Evolutionary conservation across 1,140 invertebrate species (phyloP), one percentile per base, ranked within the genome.

Genomic region (Uloborus diversus): DNA sequence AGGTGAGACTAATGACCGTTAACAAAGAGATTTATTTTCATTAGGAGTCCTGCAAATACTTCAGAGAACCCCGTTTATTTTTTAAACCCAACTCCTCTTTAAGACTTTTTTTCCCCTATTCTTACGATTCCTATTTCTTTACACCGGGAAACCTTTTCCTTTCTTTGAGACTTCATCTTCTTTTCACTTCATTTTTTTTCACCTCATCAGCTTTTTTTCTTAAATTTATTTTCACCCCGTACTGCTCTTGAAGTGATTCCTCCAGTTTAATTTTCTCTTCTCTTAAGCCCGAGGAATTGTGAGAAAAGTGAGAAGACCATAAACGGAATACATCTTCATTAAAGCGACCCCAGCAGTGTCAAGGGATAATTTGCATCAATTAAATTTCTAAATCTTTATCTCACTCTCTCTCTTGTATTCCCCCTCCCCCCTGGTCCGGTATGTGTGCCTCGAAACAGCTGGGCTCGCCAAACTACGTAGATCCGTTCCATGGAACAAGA

Each of bases 1-100:
- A 78, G 47, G 73, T 11, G 14, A 78, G 42, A 78, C 73, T 78
- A 78, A 78, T 78, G 73, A 66, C 62, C 73, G 62, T 56, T 78
- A 78, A 78, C 73, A 78, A 65, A 78, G 73, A 78, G 73, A 78
- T 78, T 78, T 78, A 78, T 78, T 78, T 78, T 78, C 73, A 78
- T 78, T 78, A 78, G 61, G 11, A 78, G 11, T 51, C 57, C 42
- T 62, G 59, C 57, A 75, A 75, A 75, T 75, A 75, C 71, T 75
- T 75, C 47, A 75, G 57, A 42, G 56, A n/a, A n/a, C n/a, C 37
- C 14, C n/a, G 23, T 27, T 7, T 70, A 61, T 47, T 61, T 64
- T 65, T 65, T 37, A 20, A 14, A 23, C 23, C 17, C 30, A 49
- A 20, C 57, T 59, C 57, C 37, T 64, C 59, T 75, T 64, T 64